phyloP scores from a whole-genome alignment of 2,113 vertebrate species.

The Carollia perspicillata region DNA sequence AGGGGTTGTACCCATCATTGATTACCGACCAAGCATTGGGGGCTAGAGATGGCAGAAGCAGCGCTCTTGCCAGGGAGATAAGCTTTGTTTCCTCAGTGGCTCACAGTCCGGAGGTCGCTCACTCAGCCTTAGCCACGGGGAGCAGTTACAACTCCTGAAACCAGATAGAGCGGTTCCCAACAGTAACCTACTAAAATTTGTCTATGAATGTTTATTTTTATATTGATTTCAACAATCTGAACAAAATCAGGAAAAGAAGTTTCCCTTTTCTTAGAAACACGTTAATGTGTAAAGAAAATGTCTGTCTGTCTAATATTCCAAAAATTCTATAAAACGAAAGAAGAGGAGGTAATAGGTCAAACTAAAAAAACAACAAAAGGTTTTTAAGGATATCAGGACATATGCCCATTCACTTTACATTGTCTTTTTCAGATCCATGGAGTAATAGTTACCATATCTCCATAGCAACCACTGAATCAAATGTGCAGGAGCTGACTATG shows the following conservation, averaged over 20 bases:
- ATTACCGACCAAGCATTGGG: no score
- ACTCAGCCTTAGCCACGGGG: no score
- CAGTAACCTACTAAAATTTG: neutral
- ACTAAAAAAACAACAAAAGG: neutral
- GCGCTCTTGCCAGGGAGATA: no score
- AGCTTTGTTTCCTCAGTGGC: no score
- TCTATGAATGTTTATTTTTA: neutral
- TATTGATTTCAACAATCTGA: neutral
- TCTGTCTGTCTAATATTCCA: neutral
- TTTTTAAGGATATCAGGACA: neutral
- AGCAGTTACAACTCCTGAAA: no score
- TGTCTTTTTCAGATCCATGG: conserved; percentile 10
- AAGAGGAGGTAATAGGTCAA: neutral
- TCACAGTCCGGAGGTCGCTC: no score
- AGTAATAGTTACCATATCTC: conserved; percentile 43
- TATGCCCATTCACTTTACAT: neutral
- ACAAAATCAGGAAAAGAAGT: neutral
- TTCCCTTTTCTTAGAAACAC: neutral
- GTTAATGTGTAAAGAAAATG: neutral
- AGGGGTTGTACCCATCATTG: no score
- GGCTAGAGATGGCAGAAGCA: no score
- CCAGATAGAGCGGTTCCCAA: no score
- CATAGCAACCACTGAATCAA: conserved; percentile 40
- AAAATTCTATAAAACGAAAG: neutral
- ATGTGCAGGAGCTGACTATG: conserved; percentile 23